Percentiles rank a stretch among this genome's conserved stretches.
Conservation (phyloP, 30 jellyfish, hydroid and myxozoan species). For the Turritopsis rubra region DNA sequence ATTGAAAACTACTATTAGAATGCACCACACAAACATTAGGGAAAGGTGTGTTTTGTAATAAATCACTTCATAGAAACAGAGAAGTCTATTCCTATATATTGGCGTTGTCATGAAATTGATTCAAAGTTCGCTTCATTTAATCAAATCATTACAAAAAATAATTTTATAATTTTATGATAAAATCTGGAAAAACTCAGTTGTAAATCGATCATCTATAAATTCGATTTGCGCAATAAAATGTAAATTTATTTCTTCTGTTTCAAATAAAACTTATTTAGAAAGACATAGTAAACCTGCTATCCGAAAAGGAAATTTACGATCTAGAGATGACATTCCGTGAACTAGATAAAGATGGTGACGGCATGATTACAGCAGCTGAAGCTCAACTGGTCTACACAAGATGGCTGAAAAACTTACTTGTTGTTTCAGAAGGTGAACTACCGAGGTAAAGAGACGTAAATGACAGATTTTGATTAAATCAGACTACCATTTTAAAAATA, state of each 20-base stretch:
- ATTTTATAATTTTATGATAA: no score
- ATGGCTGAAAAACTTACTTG: constrained; percentile 1
- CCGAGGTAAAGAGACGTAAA: constrained; percentile 3
- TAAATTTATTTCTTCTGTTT: background rate
- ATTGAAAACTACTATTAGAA: no score
- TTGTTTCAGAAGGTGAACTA: constrained; percentile 9
- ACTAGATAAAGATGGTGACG: constrained; percentile 10
- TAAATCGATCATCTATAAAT: no score
- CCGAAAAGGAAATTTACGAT: constrained; percentile 8
- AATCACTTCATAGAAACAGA: no score
- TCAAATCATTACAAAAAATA: no score
- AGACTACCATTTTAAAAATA: background rate
- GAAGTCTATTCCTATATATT: no score
- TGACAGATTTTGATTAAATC: background rate
- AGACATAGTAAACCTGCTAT: background rate
- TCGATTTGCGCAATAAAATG: no score
- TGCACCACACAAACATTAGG: no score
- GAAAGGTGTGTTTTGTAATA: no score
- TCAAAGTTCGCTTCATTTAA: no score
- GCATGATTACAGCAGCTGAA: constrained; percentile 7
- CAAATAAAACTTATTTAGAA: background rate
- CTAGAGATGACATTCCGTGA: constrained; percentile 15
- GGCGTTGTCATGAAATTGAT: no score
- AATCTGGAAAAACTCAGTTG: no score
- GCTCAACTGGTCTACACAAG: constrained; percentile 10